These are phyloP conservation scores for Blomia tropicalis DNA, from an alignment of 2,888 invertebrate species.

Conservation along the genomic window DNA sequence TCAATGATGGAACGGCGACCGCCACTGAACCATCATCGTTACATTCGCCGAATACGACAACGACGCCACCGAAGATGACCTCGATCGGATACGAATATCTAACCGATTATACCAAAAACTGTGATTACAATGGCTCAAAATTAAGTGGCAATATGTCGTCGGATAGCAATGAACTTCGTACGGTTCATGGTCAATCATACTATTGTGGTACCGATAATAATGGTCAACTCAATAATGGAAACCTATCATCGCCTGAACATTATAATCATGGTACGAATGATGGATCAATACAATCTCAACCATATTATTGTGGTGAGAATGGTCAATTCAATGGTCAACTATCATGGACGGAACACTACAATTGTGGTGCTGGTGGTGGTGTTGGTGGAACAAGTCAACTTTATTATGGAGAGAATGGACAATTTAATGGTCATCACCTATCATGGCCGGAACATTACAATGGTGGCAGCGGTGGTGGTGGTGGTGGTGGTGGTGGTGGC, in stretches of 20 bases:
- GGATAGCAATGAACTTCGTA: too few relatives aligned
- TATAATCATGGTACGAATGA: too few relatives aligned
- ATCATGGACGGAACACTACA: not conserved
- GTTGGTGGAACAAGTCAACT: not conserved
- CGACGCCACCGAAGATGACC: not conserved
- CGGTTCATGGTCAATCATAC: too few relatives aligned
- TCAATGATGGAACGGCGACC: not conserved
- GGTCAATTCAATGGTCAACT: too few relatives aligned
- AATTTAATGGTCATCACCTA: not conserved
- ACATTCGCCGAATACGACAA: too few relatives aligned
- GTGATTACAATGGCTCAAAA: slow-evolving; percentile 9
- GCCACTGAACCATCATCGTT: not conserved
- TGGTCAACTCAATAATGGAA: not conserved
- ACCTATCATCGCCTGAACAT: slow-evolving; percentile 5
- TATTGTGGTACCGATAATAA: not conserved
- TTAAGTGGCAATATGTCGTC: not conserved
- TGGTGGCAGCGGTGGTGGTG: too few relatives aligned
- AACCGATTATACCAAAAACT: not conserved
- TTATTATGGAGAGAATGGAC: not conserved
- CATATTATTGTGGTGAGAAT: too few relatives aligned
- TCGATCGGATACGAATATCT: not conserved
- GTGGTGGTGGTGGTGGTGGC: not conserved
- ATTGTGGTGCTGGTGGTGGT: not conserved
- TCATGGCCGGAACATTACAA: slow-evolving; percentile 3
- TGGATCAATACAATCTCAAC: not conserved